Base-by-base conservation (phyloP, 1,140 invertebrate species). In the Tetramorium parvispinum region DNA sequence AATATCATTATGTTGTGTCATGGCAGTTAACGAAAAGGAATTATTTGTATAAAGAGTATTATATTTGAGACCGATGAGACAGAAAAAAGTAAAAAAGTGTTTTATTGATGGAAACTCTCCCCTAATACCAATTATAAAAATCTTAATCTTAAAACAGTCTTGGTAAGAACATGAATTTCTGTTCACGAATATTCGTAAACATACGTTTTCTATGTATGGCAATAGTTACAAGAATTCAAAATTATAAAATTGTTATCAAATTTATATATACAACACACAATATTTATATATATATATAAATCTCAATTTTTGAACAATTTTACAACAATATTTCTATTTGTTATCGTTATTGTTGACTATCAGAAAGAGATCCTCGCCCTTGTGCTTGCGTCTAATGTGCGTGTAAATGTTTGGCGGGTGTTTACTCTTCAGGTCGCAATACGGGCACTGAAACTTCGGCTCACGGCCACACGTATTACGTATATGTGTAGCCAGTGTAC, bases 401-500 rank as follows among this genome's bases (percentile, higher is more conserved):
- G 71, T 91, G 1, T 91, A 89, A 32, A 92, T 91, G 27, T 92
- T 92, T 0, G 70, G 32, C 3, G 51, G 32, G n/a, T 86, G 76
- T 61, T 85, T 86, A 21, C 85, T 88, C 40, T 37, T 86, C 2
- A 90, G 55, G 0, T 37, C 79, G 81, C 95, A 95, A 75, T 94
- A 92, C 0, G 95, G 94, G 66, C 95, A 96, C 0, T 82, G 78
- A 85, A 94, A 94, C 63, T 93, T 92, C 0, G 94, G 94, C 37
- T 93, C 92, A 59, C 93, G 88, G 3, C 95, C 95, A 70, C 95
- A 96, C 43, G 93, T 93, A 68, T 85, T 94, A 51, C 94, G 94
- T 85, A 95, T 82, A 70, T 96, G 96, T 51, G 95, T 91, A 37
- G 94, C 92, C 5, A 96, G 88, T 27, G 95, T 96, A 5, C 94